These are phyloP conservation scores for Sesamia inferens DNA, from an alignment of 2,888 invertebrate species.

Conservation along the genomic window DNA sequence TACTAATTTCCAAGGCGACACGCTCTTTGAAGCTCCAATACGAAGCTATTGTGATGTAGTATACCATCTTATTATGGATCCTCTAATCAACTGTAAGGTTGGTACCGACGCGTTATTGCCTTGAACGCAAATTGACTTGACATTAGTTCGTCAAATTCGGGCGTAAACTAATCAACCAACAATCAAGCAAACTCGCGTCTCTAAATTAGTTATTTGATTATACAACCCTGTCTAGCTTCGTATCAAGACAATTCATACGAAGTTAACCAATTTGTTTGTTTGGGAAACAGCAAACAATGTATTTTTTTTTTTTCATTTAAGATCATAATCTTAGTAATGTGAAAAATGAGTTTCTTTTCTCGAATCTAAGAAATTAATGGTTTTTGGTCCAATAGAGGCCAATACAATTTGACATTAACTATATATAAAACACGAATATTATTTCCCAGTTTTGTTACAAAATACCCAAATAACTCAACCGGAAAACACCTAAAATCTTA, in stretches of 20 bases:
- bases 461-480: neutral
- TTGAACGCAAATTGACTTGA: constrained; percentile 61
- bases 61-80: constrained; percentile 37
- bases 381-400: neutral
- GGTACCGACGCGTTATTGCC: constrained; percentile 39
- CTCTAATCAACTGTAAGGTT: constrained; percentile 52
- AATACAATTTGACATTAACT: too few species aligned
- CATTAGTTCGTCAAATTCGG: constrained; percentile 65
- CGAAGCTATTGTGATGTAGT: constrained; percentile 48
- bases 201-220: constrained; percentile 64
- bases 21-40: constrained; percentile 37
- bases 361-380: neutral
- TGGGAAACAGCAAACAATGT: constrained; percentile 4
- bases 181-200: constrained; percentile 65
- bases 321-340: neutral
- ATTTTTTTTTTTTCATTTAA: neutral
- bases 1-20: constrained; percentile 43
- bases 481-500: constrained; percentile 25
- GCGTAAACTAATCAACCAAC: constrained; percentile 69
- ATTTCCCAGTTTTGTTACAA: constrained; percentile 13
- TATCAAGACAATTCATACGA: constrained; percentile 41
- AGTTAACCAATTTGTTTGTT: constrained; percentile 19
- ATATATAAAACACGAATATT: constrained; percentile 1
- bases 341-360: neutral
- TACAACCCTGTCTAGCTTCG: constrained; percentile 44